phyloP scores from a whole-genome alignment of 2,113 vertebrate genomes.

The Solea solea region DNA sequence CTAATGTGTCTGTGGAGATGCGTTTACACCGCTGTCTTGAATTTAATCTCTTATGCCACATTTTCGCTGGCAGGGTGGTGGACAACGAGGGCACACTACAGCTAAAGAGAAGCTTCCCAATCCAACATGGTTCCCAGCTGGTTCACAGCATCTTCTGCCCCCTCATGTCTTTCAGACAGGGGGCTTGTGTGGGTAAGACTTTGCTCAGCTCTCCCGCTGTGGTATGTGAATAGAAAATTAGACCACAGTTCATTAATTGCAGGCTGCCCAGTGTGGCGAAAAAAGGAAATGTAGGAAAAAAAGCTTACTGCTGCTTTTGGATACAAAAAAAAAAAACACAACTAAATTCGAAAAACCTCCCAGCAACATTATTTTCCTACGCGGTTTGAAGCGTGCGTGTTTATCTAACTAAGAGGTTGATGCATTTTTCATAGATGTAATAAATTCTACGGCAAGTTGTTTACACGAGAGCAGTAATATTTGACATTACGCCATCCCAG shows the following conservation, averaged over 20 bases:
- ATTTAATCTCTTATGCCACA: neutral
- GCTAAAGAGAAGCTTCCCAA: constrained; percentile 91
- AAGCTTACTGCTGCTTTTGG: constrained; percentile 12
- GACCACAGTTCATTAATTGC: constrained; percentile 28
- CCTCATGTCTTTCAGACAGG: constrained; percentile 95
- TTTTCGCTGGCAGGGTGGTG: constrained; percentile 82
- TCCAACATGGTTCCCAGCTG: constrained; percentile 87
- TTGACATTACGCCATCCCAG: neutral
- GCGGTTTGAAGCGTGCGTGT: neutral
- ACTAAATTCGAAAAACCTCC: constrained; percentile 4
- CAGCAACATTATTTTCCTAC: neutral
- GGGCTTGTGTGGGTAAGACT: constrained; percentile 91
- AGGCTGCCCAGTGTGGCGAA: constrained; percentile 4
- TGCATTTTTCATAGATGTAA: neutral
- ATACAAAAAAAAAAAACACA: neutral
- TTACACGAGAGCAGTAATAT: no score
- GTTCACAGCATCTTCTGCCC: constrained; percentile 95
- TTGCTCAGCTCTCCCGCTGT: constrained; percentile 21
- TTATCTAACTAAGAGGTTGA: neutral
- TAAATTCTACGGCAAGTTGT: no score
- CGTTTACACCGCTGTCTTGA: neutral
- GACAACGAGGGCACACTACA: constrained; percentile 93
- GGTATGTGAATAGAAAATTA: constrained; percentile 32
- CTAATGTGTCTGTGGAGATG: neutral
- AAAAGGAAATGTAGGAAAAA: constrained; percentile 22